A percentile compares a stretch with the other conserved stretches of the same genome.
phyloP scores from a whole-genome alignment of 92 coral and sea anemone genomes.

The Umimayanthus kanabou region DNA sequence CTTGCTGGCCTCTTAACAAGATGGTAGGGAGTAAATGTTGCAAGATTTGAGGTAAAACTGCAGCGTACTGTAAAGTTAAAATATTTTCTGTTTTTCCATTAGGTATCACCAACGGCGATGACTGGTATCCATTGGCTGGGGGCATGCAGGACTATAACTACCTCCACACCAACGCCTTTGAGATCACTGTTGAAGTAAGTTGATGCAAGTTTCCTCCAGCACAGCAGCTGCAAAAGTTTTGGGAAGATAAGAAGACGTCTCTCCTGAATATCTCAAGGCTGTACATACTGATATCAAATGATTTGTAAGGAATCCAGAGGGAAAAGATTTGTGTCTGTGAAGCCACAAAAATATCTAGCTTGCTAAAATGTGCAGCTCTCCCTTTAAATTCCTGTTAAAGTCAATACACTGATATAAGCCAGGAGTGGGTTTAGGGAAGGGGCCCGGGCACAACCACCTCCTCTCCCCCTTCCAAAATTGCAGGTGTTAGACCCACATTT shows the following conservation, averaged over 20 bases:
- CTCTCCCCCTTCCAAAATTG: too few species aligned
- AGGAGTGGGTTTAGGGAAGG: too few species aligned
- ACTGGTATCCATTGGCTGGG: conserved; percentile 91
- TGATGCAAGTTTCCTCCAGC: conserved; percentile 90
- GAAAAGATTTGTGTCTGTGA: conserved; percentile 46
- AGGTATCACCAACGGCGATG: conserved; percentile 98
- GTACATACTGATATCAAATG: conserved; percentile 94
- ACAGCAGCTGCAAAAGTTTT: conserved; percentile 51
- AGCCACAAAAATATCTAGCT: background rate
- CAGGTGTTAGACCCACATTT: too few species aligned
- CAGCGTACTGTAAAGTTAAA: background rate
- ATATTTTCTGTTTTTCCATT: background rate
- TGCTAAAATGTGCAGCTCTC: background rate
- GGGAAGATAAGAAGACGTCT: conserved; percentile 81
- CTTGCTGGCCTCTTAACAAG: too few species aligned
- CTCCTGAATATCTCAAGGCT: conserved; percentile 66
- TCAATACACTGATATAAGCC: too few species aligned
- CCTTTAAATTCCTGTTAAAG: background rate
- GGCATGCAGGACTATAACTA: conserved; percentile 99
- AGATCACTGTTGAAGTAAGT: conserved; percentile 91
- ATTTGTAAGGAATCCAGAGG: conserved; percentile 66
- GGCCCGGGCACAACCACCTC: too few species aligned
- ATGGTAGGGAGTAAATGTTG: too few species aligned
- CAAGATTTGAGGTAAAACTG: too few species aligned
- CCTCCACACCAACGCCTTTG: conserved; percentile 84